Percentiles rank a stretch among this genome's conserved stretches.
phyloP scores from a whole-genome alignment of 2,888 invertebrate genomes.

The Neria commutata region DNA sequence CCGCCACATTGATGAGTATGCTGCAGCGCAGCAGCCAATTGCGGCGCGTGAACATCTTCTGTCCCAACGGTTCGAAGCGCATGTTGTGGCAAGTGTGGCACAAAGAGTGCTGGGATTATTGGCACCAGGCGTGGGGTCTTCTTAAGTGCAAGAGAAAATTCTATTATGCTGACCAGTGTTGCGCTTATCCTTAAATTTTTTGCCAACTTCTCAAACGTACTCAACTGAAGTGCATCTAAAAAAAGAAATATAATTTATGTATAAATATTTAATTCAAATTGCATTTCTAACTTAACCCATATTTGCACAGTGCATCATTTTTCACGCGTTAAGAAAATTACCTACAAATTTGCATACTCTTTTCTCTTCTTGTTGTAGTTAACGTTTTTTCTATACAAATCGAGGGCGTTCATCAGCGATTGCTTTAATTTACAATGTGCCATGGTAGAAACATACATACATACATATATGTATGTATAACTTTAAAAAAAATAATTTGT shows the following conservation, averaged over 20 bases:
- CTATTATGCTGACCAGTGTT: neutral
- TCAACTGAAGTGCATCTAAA: neutral
- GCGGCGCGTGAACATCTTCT: constrained; percentile 65
- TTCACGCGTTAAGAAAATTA: too few species aligned
- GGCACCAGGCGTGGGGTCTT: too few species aligned
- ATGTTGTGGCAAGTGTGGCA: constrained; percentile 30
- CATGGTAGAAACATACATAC: too few species aligned
- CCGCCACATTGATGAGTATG: constrained; percentile 75
- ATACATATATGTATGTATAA: too few species aligned
- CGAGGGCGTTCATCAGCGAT: too few species aligned
- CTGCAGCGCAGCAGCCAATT: constrained; percentile 78
- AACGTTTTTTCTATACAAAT: too few species aligned
- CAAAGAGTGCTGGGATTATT: neutral
- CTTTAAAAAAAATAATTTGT: too few species aligned
- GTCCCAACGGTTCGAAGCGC: constrained; percentile 56
- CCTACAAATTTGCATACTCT: too few species aligned
- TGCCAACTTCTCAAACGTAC: neutral
- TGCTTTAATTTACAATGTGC: too few species aligned
- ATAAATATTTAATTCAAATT: neutral
- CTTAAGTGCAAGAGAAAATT: neutral
- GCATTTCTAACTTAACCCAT: too few species aligned
- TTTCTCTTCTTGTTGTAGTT: too few species aligned
- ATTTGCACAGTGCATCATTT: too few species aligned
- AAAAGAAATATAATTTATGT: neutral
- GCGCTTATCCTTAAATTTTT: neutral